Percentiles rank a stretch among this genome's conserved stretches.
Evolutionary conservation across 2,888 invertebrate species (phyloP).

Genomic region (Calameuta pallipes): DNA sequence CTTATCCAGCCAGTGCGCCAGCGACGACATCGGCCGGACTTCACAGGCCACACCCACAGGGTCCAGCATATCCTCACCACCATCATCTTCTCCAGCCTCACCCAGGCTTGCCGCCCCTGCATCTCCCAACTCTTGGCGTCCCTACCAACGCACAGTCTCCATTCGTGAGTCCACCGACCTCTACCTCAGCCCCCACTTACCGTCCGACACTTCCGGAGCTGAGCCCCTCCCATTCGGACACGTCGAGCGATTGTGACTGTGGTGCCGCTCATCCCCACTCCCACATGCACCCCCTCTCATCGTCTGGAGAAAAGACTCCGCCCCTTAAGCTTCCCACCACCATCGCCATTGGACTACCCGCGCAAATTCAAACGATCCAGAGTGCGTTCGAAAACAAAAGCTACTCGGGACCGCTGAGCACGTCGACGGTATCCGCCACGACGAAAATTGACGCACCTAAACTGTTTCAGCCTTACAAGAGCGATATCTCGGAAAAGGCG

Average conservation of each 20-base stretch:
- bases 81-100: conserved; percentile 36
- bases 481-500: conserved; percentile 64
- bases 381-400: conserved; percentile 33
- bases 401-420: conserved; percentile 17
- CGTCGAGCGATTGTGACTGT: conserved; percentile 58
- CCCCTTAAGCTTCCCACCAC: conserved; percentile 41
- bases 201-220: conserved; percentile 61
- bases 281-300: conserved; percentile 25
- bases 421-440: conserved; percentile 53
- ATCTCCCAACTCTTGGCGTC: conserved; percentile 48
- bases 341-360: conserved; percentile 42
- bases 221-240: conserved; percentile 54
- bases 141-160: conserved; percentile 40
- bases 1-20: conserved; percentile 71
- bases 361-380: conserved; percentile 25
- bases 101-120: conserved; percentile 38
- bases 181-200: conserved; percentile 43
- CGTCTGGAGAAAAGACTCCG: conserved; percentile 27
- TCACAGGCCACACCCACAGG: conserved; percentile 69
- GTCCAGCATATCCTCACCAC: conserved; percentile 52
- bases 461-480: conserved; percentile 82
- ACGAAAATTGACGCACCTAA: conserved; percentile 69
- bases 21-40: conserved; percentile 65
- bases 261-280: conserved; percentile 16
- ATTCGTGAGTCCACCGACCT: conserved; percentile 44